Conservation (phyloP, 2,113 vertebrate species). For the Potamarius usumacintae region DNA sequence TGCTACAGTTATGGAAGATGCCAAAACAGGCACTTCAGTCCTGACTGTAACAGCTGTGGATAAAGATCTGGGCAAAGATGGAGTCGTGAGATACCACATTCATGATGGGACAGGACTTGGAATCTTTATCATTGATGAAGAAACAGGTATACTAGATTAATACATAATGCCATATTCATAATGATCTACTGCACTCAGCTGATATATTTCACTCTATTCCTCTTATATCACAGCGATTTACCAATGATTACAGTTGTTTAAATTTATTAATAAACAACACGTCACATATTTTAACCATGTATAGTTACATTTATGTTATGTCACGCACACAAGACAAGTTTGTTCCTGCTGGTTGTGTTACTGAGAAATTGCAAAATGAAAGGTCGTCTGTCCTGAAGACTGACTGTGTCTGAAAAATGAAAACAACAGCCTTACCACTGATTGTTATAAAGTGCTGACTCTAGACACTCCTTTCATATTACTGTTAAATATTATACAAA, state of each 20-base stretch:
- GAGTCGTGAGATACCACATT: slow-evolving; percentile 85
- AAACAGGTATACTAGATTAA: slow-evolving; percentile 80
- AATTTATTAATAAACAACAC: background rate
- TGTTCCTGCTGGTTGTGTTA: background rate
- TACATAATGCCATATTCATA: background rate
- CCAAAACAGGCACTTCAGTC: slow-evolving; percentile 78
- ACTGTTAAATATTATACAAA: background rate
- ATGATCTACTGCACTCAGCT: background rate
- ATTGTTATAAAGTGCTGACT: background rate
- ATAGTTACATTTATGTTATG: too few species aligned
- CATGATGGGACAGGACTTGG: slow-evolving; percentile 86
- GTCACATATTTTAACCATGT: background rate
- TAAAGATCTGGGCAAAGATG: slow-evolving; percentile 83
- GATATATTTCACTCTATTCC: background rate
- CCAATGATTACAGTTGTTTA: background rate
- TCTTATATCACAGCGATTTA: background rate
- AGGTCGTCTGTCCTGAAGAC: background rate
- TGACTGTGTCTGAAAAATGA: background rate
- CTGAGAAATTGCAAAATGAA: background rate
- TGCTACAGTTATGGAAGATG: slow-evolving; percentile 82
- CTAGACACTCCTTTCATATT: background rate
- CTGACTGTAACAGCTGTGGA: slow-evolving; percentile 80
- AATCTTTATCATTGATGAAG: slow-evolving; percentile 83
- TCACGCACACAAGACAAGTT: background rate
- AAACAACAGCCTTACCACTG: background rate